These are phyloP conservation scores for Malacoctenus gilli DNA, from an alignment of 2,797 vertebrate species.

Conservation along the genomic window DNA sequence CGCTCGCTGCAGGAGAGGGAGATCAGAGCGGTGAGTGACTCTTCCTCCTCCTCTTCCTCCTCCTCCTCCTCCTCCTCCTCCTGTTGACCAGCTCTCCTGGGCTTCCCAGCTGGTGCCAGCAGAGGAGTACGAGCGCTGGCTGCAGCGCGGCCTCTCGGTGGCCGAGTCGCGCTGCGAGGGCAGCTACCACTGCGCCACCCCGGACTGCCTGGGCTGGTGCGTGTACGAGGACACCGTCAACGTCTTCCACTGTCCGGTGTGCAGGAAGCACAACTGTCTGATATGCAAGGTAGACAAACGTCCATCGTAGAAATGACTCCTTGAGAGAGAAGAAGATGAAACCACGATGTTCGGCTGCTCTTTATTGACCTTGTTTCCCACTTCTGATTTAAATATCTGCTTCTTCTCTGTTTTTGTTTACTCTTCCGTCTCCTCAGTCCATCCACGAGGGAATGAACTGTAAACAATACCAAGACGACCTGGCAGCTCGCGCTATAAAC, in stretches of 20 bases:
- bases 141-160: conserved; percentile 85
- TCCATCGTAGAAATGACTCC: too few relatives aligned
- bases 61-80: too few relatives aligned
- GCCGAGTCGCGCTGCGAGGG: conserved; percentile 88
- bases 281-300: conserved; percentile 84
- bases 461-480: conserved; percentile 88
- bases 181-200: conserved; percentile 87
- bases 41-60: too few relatives aligned
- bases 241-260: conserved; percentile 87
- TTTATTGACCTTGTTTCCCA: too few relatives aligned
- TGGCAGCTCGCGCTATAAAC: conserved; percentile 80
- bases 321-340: not conserved
- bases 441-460: conserved; percentile 89
- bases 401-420: too few relatives aligned
- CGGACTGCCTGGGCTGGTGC: conserved; percentile 88
- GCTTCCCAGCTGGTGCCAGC: conserved; percentile 82
- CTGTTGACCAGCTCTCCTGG: too few relatives aligned
- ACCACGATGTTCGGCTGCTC: too few relatives aligned
- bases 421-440: conserved; percentile 68
- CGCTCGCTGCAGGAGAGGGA: conserved; percentile 87
- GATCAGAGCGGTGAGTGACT: conserved; percentile 87
- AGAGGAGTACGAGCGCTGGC: conserved; percentile 87
- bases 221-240: conserved; percentile 87
- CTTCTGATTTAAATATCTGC: too few relatives aligned
- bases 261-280: conserved; percentile 86